A percentile compares a stretch with the other conserved stretches of the same genome.
phyloP scores from a whole-genome alignment of 2,888 invertebrate genomes.

The Heliconius erato region DNA sequence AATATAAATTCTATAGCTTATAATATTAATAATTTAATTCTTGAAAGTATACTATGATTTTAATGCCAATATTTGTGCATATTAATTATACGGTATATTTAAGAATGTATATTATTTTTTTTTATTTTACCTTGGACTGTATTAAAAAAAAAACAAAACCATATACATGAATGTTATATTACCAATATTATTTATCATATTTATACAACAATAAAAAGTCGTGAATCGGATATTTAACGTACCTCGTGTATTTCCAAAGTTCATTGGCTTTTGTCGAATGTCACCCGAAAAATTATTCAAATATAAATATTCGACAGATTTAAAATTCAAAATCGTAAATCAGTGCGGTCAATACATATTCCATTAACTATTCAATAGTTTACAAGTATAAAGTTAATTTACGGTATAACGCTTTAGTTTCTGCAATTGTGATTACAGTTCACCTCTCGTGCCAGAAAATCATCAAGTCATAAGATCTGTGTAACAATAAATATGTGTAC shows the following conservation, averaged over 20 bases:
- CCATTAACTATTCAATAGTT: not conserved
- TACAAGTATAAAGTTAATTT: conserved; percentile 9
- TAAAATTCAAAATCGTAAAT: not conserved
- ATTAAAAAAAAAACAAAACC: not conserved
- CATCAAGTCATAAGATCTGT: conserved; percentile 57
- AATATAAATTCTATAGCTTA: conserved; percentile 33
- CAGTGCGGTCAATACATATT: not conserved
- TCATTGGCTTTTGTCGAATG: conserved; percentile 55
- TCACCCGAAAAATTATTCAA: conserved; percentile 44
- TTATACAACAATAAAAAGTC: not conserved
- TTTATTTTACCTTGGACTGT: not conserved
- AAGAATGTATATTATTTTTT: not conserved
- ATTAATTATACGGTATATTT: not conserved
- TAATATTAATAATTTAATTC: conserved; percentile 24
- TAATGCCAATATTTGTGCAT: not conserved
- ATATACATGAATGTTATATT: not conserved
- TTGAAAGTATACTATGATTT: not conserved
- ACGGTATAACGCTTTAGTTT: conserved; percentile 58
- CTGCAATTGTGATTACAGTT: conserved; percentile 57
- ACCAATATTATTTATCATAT: not conserved
- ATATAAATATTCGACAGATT: conserved; percentile 6
- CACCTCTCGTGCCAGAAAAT: conserved; percentile 67
- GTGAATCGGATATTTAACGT: conserved; percentile 11
- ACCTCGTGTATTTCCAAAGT: conserved; percentile 55
- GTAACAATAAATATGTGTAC: conserved; percentile 36